These are phyloP conservation scores for Lordiphosa clarofinis DNA, from an alignment of 1,140 invertebrate genomes.

Conservation along the genomic window DNA sequence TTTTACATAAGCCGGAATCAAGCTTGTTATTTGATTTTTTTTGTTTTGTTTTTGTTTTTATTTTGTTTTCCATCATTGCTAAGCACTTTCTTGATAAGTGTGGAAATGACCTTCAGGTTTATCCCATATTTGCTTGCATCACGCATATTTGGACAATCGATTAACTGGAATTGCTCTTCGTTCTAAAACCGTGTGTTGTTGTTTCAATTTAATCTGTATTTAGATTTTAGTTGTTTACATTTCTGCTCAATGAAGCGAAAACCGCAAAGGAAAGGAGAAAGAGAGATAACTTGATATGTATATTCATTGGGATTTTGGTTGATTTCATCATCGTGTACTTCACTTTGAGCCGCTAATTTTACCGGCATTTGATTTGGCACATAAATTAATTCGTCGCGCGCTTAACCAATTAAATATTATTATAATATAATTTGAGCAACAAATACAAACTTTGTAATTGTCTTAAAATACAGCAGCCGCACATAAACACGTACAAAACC, in stretches of 20 bases:
- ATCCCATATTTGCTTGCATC: slow-evolving; percentile 7
- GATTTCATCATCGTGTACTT: slow-evolving; percentile 5
- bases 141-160: slow-evolving; percentile 26
- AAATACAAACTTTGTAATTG: no score
- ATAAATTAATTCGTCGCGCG: no score
- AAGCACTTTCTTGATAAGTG: slow-evolving; percentile 8
- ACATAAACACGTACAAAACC: no score
- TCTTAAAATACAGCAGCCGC: no score
- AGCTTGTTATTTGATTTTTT: no score
- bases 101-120: background rate
- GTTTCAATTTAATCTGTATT: slow-evolving; percentile 13
- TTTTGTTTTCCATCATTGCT: slow-evolving; percentile 1
- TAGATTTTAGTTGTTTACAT: slow-evolving; percentile 3
- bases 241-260: slow-evolving; percentile 5
- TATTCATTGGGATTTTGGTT: no score
- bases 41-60: background rate
- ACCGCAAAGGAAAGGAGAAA: background rate
- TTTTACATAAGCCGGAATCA: no score
- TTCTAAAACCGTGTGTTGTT: slow-evolving; percentile 1
- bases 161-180: slow-evolving; percentile 19
- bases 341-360: slow-evolving; percentile 5
- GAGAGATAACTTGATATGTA: background rate
- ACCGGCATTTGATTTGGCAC: no score
- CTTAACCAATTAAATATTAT: background rate
- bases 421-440: no score